Evolutionary conservation across 2,888 invertebrate species (phyloP), one percentile per base, ranked within the genome.

Genomic region (Drosophila trichaetosa): DNA sequence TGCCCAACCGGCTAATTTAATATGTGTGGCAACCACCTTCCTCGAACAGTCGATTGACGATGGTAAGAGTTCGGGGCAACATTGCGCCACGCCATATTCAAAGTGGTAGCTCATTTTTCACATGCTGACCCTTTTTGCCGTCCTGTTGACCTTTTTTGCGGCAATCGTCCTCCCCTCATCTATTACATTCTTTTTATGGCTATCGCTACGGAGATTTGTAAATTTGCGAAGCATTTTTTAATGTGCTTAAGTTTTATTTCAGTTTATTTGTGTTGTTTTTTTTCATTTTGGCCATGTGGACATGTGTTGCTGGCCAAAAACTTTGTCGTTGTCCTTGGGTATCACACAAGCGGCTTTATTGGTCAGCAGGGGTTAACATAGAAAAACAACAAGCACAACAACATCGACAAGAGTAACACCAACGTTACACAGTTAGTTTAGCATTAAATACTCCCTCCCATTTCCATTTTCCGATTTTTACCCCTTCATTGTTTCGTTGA

Each of bases 321-420:
- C 71, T 85, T 81, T 83, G 77, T 70, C 80, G 76, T 82, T 87
- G 82, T 77, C 76, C 80, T 86, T 82, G 83, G 78, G 75, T 80
- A 86, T 88, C 88, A 86, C 87, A 85, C 83, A 86, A 87, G 88
- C 87, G 88, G 88, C 87, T 88, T 88, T 87, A 88, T 87, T 87
- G 87, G 88, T 88, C 88, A 87, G 86, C 84, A 81, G 87, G 83
- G 87, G 87, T 86, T 87, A 87, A 76, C 68, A 71, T 64, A 62
- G 67, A 74, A 29, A 66, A 60, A 53, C 70, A 79, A 62, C 57
- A 67, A 10, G 40, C 48, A 46, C 54, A 71, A 11, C 59, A 72
- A 27, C 40, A 69, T 58, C 7, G 21, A 46, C 21, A 46, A 24
- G 24, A 24, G 16, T 46, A 71, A 64, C 75, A 71, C 21, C 21